Base-by-base conservation (phyloP, 1,140 invertebrate genomes). In the Vollenhovia emeryi region DNA sequence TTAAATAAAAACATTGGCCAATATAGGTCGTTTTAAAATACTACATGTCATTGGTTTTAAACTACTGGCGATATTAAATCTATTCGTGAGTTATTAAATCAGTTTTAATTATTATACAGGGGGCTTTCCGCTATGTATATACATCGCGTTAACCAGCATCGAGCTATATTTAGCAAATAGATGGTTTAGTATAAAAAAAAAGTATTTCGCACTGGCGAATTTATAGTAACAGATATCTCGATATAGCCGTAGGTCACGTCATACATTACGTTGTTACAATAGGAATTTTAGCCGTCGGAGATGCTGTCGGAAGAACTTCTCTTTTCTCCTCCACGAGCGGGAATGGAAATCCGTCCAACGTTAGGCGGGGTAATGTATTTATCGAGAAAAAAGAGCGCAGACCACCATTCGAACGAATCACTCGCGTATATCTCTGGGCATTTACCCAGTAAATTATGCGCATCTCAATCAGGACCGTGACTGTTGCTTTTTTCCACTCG, bases 381-480 rank as follows among this genome's bases (percentile, higher is more conserved):
- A 33, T 80, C 18, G 50, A 7, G 11, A 6, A 43, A 57, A 33
- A 43, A 43, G 36, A 55, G n/a, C 48, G 18, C 9, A 30, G 13
- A 18, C 2, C 74, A 30, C 36, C 15, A 27, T 59, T 59, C 52
- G 8, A 36, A 8, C 64, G 24, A 64, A n/a, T 24, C 48, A 21
- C 33, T 33, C 30, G 5, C 11, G n/a, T 48, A 48, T 55, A 64
- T 69, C 33, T 30, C 60, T 71, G 78, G 64, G 3, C 36, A 57
- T 57, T 71, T 43, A 18, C n/a, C 24, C 24, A 27, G 33, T 40
- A 45, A 71, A 57, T 71, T 82, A 82, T 82, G 64, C 78, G 78
- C 78, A 82, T 82, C 50, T 57, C 78, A 82, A 82, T 82, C 52
- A 57, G 24, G 43, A 45, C 43, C 66, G 33, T 69, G 62, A 80